Percentiles rank a stretch among this genome's conserved stretches.
Conservation (phyloP, 2,888 invertebrate genomes). For the Odontomyia ornata region DNA sequence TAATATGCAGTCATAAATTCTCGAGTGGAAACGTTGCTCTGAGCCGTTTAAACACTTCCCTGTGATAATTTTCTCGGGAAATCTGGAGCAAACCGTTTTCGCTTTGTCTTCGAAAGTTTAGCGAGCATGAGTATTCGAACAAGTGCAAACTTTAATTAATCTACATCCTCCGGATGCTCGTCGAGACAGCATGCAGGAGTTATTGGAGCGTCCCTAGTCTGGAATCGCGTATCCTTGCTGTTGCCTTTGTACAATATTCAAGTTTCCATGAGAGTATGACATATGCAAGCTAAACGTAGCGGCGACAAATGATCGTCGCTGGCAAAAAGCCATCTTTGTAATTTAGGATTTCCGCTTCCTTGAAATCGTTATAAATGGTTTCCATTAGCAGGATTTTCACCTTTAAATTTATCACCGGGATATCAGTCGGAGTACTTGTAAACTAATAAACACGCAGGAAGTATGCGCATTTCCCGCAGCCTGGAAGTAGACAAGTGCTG, state of each 20-base stretch:
- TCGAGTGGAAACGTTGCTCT: background rate
- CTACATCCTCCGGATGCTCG: background rate
- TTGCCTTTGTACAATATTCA: background rate
- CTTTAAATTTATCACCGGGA: conserved; percentile 13
- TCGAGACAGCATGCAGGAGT: conserved; percentile 22
- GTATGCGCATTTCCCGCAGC: conserved; percentile 4
- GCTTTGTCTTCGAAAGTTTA: background rate
- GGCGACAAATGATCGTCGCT: background rate
- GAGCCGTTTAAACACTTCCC: background rate
- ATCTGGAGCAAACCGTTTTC: background rate
- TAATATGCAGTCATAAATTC: background rate
- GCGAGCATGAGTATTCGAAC: background rate
- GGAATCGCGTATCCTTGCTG: background rate
- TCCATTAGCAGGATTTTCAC: background rate
- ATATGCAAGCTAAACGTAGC: background rate
- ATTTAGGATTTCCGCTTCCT: conserved; percentile 33
- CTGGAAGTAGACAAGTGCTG: background rate
- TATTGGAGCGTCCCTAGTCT: conserved; percentile 12
- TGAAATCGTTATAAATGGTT: conserved; percentile 33
- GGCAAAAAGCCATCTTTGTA: conserved; percentile 25
- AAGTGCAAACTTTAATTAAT: conserved; percentile 21
- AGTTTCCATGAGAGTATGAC: background rate
- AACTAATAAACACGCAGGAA: conserved; percentile 21
- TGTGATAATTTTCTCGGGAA: background rate
- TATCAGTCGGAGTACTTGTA: conserved; percentile 20